phyloP scores from a whole-genome alignment of 1,140 invertebrate genomes.

The Psix sp. region DNA sequence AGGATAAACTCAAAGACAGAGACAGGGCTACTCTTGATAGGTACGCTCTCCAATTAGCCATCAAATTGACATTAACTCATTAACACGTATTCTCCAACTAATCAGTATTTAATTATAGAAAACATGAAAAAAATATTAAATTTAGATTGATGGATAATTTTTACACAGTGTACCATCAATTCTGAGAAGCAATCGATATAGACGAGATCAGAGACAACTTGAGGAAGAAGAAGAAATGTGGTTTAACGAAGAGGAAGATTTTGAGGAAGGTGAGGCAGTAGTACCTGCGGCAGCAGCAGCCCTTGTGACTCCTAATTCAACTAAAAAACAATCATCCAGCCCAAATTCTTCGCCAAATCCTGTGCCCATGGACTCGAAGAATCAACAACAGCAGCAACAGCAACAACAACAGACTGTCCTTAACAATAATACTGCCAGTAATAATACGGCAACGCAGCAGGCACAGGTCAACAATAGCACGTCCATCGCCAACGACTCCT shows the following conservation, averaged over 20 bases:
- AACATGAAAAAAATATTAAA: background rate
- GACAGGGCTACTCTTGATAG: constrained; percentile 86
- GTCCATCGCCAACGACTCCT: constrained; percentile 69
- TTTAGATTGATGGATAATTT: constrained; percentile 1
- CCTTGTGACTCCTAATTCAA: constrained; percentile 67
- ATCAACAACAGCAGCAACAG: constrained; percentile 67
- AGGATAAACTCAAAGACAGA: constrained; percentile 91
- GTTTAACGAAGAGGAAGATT: constrained; percentile 98
- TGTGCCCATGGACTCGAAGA: constrained; percentile 67
- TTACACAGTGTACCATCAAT: constrained; percentile 83
- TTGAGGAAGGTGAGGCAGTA: constrained; percentile 88
- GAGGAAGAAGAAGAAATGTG: constrained; percentile 99
- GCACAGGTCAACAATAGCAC: constrained; percentile 72
- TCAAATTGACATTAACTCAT: too few relatives aligned
- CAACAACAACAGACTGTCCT: constrained; percentile 73
- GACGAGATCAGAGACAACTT: constrained; percentile 92
- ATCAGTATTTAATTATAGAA: constrained; percentile 2
- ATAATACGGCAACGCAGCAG: constrained; percentile 67
- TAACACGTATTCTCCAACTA: too few relatives aligned
- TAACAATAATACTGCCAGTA: constrained; percentile 76
- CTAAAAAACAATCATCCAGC: constrained; percentile 74
- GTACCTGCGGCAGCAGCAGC: constrained; percentile 77
- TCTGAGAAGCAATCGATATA: constrained; percentile 87
- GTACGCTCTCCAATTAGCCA: constrained; percentile 75
- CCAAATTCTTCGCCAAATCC: constrained; percentile 71